Evolutionary conservation across 2,888 invertebrate species (phyloP).

Genomic region (Aethes cnicana): DNA sequence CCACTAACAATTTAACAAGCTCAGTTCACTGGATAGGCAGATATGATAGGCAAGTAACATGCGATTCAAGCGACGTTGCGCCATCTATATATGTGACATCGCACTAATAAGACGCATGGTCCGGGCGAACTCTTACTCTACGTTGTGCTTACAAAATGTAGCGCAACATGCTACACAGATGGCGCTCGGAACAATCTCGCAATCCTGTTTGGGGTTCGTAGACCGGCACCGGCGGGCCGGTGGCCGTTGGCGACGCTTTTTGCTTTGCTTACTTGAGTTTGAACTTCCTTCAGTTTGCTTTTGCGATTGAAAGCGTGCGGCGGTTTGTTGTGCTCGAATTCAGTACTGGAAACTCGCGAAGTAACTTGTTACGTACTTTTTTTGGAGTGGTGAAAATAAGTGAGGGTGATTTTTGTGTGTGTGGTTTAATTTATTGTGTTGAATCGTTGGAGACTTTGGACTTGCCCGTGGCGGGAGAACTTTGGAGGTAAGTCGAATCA

Average conservation of each 20-base stretch:
- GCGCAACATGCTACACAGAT: no score
- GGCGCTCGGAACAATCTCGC: slow-evolving; percentile 23
- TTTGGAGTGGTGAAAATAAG: slow-evolving; percentile 53
- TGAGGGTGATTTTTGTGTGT: slow-evolving; percentile 51
- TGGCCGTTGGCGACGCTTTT: slow-evolving; percentile 14
- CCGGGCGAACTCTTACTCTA: no score
- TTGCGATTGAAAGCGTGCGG: slow-evolving; percentile 50
- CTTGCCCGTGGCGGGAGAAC: slow-evolving; percentile 43
- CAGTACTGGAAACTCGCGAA: slow-evolving; percentile 60
- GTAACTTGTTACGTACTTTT: slow-evolving; percentile 63
- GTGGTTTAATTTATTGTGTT: slow-evolving; percentile 44
- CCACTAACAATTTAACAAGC: no score
- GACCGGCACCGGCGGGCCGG: slow-evolving; percentile 14
- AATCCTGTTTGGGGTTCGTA: slow-evolving; percentile 31
- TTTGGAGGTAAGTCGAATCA: slow-evolving; percentile 61
- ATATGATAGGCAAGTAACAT: no score
- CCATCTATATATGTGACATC: no score
- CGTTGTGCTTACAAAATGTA: no score
- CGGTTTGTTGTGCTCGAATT: slow-evolving; percentile 44
- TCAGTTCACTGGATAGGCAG: no score
- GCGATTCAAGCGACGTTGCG: no score
- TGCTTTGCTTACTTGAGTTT: no score
- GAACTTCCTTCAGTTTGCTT: slow-evolving; percentile 63
- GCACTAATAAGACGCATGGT: no score
- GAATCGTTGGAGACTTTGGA: slow-evolving; percentile 40